phyloP scores from a whole-genome alignment of 1,140 invertebrate species.

The Chironomus tepperi region DNA sequence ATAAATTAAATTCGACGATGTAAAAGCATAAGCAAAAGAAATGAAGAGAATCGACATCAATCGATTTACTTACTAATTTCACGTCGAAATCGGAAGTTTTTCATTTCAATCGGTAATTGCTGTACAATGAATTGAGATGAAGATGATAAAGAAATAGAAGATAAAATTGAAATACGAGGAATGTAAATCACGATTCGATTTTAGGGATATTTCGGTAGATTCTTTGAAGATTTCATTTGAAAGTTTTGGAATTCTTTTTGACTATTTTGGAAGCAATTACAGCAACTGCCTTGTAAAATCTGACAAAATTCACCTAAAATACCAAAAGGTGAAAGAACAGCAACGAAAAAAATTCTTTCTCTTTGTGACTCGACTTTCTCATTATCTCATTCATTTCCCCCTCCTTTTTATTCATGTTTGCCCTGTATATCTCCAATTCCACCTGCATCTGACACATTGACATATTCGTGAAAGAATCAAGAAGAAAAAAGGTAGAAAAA shows the following conservation, averaged over 20 bases:
- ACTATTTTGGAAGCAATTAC: too few relatives aligned
- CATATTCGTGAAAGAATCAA: constrained; percentile 18
- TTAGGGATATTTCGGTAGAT: too few relatives aligned
- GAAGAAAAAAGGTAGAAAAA: not conserved
- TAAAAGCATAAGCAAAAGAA: not conserved
- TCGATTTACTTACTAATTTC: constrained; percentile 8
- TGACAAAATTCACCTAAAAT: too few relatives aligned
- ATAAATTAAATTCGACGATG: too few relatives aligned
- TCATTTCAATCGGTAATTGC: not conserved
- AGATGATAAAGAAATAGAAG: not conserved
- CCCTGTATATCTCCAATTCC: not conserved
- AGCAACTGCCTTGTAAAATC: too few relatives aligned
- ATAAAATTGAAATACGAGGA: not conserved
- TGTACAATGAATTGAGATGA: not conserved
- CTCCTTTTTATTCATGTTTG: not conserved
- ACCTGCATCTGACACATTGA: constrained; percentile 18
- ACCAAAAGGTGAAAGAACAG: too few relatives aligned
- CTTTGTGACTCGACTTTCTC: not conserved
- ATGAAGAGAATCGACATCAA: not conserved
- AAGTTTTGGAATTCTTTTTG: too few relatives aligned
- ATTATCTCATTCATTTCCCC: constrained; percentile 9
- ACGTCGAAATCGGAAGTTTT: constrained; percentile 12
- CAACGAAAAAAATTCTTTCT: too few relatives aligned
- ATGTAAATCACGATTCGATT: not conserved
- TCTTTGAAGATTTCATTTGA: too few relatives aligned